Evolutionary conservation across 1,140 invertebrate genomes (phyloP).

Genomic region (Brachionus koreanus): DNA sequence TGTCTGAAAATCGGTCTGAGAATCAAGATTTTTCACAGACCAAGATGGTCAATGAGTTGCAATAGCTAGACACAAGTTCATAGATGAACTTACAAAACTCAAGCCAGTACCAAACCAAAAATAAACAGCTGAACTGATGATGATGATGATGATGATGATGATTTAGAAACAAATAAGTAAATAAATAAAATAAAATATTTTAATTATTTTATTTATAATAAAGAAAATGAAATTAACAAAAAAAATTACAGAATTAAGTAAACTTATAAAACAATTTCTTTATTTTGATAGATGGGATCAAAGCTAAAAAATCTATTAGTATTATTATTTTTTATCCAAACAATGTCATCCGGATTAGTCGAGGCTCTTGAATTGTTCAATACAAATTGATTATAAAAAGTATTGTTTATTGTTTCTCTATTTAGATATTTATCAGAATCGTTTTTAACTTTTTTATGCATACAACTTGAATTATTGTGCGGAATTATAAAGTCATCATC

Average conservation of each 20-base stretch:
- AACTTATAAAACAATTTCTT: conserved; percentile 21
- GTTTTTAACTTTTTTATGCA: not conserved
- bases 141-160: not conserved
- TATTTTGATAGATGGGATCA: not conserved
- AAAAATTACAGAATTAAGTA: not conserved
- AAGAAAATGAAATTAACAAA: not conserved
- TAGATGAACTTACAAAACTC: no score
- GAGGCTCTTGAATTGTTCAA: not conserved
- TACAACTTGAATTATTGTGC: not conserved
- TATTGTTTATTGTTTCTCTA: not conserved
- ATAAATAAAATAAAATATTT: no score
- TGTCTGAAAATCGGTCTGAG: no score
- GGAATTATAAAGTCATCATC: conserved; percentile 24
- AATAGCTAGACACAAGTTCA: no score
- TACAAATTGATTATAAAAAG: not conserved
- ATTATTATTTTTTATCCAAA: conserved; percentile 18
- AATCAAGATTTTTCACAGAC: no score
- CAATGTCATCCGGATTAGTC: not conserved
- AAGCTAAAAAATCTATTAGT: not conserved
- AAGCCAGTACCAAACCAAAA: no score
- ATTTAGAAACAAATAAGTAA: not conserved
- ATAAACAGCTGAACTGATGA: not conserved
- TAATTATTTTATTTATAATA: not conserved
- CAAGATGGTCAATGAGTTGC: no score
- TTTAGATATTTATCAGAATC: not conserved